A percentile compares a stretch with the other conserved stretches of the same genome.
Conservation (phyloP, 1,140 invertebrate genomes). For the Epicauta chinensis region DNA sequence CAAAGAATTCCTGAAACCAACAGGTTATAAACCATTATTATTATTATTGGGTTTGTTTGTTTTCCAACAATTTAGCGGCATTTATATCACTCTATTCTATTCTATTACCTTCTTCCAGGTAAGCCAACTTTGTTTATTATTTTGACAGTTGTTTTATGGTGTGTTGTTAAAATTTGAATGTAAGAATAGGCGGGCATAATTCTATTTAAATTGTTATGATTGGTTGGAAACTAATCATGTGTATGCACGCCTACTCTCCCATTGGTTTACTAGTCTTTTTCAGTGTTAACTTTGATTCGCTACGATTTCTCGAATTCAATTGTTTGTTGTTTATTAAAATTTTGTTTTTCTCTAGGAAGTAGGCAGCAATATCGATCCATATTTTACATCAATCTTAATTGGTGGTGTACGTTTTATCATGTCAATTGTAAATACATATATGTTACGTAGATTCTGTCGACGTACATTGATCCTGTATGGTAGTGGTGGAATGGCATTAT, state of each 20-base stretch:
- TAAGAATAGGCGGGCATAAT: too few species aligned
- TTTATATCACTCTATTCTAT: constrained; percentile 65
- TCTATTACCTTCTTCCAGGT: constrained; percentile 57
- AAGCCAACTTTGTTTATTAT: too few species aligned
- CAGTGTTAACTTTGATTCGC: too few species aligned
- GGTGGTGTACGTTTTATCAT: constrained; percentile 58
- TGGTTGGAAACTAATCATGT: neutral
- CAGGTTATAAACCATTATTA: constrained; percentile 53
- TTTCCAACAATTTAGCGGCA: constrained; percentile 57
- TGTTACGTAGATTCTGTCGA: constrained; percentile 47
- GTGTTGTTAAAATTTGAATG: too few species aligned
- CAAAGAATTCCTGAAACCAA: constrained; percentile 47
- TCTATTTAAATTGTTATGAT: too few species aligned
- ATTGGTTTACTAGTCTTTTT: too few species aligned
- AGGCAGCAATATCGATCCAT: constrained; percentile 44
- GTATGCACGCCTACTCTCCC: too few species aligned
- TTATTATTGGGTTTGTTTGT: constrained; percentile 52
- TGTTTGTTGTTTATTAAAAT: neutral
- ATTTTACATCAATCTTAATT: constrained; percentile 54
- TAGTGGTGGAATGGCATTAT: constrained; percentile 46
- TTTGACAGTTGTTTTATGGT: too few species aligned
- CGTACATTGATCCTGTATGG: constrained; percentile 49
- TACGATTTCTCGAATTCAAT: too few species aligned
- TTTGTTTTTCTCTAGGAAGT: constrained; percentile 41
- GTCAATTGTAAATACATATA: constrained; percentile 50